Evolutionary conservation across 2,113 vertebrate species (phyloP).

Genomic region (Scolopax mira): DNA sequence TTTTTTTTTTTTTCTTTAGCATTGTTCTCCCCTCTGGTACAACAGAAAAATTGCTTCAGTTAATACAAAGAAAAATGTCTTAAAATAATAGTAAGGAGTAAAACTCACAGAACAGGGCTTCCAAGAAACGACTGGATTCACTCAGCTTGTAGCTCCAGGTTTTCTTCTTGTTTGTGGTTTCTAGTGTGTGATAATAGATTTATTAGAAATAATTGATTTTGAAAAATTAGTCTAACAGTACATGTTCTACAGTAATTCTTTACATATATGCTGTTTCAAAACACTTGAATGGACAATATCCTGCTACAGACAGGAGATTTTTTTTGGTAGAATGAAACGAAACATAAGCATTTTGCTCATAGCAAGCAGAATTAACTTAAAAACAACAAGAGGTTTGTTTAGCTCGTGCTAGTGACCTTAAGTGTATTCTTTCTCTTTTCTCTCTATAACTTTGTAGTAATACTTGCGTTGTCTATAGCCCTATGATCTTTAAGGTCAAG

Average conservation of each 20-base stretch:
- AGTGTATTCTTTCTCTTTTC: neutral
- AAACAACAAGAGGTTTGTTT: neutral
- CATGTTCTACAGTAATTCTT: neutral
- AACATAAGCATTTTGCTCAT: neutral
- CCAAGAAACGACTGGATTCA: neutral
- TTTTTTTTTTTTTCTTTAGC: neutral
- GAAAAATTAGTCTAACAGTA: neutral
- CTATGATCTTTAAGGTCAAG: neutral
- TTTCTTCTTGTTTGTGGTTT: neutral
- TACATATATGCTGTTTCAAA: neutral
- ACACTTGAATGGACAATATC: neutral
- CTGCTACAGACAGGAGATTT: neutral
- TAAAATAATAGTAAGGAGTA: neutral
- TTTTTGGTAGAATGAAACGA: neutral
- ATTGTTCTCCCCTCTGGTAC: neutral
- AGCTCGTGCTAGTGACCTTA: neutral
- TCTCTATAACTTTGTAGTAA: accelerated
- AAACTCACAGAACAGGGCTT: neutral
- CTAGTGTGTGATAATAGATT: neutral
- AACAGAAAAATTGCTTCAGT: neutral
- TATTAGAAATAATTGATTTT: neutral
- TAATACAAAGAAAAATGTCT: neutral
- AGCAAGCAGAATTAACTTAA: neutral
- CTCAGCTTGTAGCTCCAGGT: neutral
- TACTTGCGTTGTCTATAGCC: neutral